A percentile compares a stretch with the other conserved stretches of the same genome.
These are phyloP conservation scores for Paraplagusia blochii DNA, from an alignment of 2,113 vertebrate species.

Conservation along the genomic window DNA sequence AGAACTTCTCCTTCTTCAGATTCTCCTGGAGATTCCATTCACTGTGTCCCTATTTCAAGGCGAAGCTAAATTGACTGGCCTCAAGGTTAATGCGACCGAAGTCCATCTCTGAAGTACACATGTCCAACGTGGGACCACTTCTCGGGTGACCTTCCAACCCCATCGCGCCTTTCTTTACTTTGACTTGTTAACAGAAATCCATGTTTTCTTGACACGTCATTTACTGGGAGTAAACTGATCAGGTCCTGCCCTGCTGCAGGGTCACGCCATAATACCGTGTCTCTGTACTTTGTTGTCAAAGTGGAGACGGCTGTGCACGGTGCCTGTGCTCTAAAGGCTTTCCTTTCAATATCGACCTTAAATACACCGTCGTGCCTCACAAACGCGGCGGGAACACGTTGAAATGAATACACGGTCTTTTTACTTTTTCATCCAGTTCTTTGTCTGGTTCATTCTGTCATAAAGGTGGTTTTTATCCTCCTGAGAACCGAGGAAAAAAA, in stretches of 20 bases:
- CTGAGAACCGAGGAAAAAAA: no score
- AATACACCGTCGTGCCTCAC: background rate
- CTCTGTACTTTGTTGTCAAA: conserved; percentile 5
- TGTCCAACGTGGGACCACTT: conserved; percentile 5
- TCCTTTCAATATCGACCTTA: background rate
- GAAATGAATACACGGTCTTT: background rate
- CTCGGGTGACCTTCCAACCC: conserved; percentile 9
- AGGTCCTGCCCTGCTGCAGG: conserved; percentile 7
- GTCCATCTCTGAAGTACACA: background rate
- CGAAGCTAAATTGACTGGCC: conserved; percentile 14
- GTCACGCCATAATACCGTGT: conserved; percentile 3
- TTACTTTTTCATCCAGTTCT: background rate
- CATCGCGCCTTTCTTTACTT: background rate
- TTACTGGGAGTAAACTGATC: conserved; percentile 20
- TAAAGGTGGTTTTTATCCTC: no score
- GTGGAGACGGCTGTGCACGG: conserved; percentile 1
- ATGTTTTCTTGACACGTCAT: background rate
- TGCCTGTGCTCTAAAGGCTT: conserved; percentile 23
- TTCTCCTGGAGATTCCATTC: conserved; percentile 11
- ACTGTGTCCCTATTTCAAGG: conserved; percentile 4
- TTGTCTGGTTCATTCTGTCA: no score
- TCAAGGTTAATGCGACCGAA: conserved; percentile 15
- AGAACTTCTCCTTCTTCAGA: conserved; percentile 3
- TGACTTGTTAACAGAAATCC: conserved; percentile 4
- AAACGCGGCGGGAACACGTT: background rate